Percentiles rank a stretch among this genome's conserved stretches.
Conservation (phyloP, 2,888 invertebrate genomes). For the Mythimna albipuncta region DNA sequence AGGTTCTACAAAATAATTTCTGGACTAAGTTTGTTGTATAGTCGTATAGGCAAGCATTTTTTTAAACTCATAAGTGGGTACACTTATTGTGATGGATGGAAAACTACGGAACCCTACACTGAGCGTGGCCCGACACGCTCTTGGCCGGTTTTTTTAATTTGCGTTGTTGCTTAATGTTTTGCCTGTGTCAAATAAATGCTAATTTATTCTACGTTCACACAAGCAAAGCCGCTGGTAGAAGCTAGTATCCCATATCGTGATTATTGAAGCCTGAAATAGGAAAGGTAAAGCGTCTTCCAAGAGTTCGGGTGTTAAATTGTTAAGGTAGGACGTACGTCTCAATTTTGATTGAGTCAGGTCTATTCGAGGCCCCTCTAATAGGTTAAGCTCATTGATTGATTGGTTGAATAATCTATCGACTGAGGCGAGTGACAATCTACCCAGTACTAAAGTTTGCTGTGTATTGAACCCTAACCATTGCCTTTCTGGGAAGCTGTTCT, state of each 20-base stretch:
- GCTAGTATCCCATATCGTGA: not conserved
- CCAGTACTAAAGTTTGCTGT: conserved; percentile 12
- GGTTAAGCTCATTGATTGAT: conserved; percentile 29
- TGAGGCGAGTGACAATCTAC: not conserved
- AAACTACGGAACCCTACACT: too few relatives aligned
- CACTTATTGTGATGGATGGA: too few relatives aligned
- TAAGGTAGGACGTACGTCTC: conserved; percentile 16
- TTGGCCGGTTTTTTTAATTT: too few relatives aligned
- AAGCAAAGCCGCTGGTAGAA: too few relatives aligned
- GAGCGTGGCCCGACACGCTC: too few relatives aligned
- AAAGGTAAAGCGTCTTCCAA: not conserved
- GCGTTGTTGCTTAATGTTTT: too few relatives aligned
- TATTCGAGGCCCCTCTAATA: conserved; percentile 1
- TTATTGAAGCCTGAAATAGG: not conserved
- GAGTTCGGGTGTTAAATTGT: conserved; percentile 7
- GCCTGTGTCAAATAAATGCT: too few relatives aligned
- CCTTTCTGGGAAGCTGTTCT: conserved; percentile 5
- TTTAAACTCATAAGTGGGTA: too few relatives aligned
- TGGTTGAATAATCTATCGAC: conserved; percentile 11
- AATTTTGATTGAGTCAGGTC: conserved; percentile 20
- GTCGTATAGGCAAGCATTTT: too few relatives aligned
- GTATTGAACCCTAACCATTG: conserved; percentile 5
- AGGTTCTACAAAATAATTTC: too few relatives aligned
- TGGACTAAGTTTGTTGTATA: too few relatives aligned
- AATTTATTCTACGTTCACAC: too few relatives aligned